Conservation (phyloP, 2,797 vertebrate genomes). For the Manis javanica region DNA sequence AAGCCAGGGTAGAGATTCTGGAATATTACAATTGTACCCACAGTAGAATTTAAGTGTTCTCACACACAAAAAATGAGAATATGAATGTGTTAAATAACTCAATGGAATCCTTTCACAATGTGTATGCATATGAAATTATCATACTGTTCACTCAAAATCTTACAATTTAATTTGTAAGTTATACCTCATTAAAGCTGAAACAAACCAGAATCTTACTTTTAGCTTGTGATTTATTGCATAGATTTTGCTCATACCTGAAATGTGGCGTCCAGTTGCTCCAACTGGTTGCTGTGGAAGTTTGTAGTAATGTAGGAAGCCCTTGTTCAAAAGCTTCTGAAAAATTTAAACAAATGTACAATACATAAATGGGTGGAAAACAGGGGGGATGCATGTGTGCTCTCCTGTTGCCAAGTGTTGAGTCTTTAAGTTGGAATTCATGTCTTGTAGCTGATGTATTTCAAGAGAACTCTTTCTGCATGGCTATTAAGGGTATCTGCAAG, state of each 20-base stretch:
- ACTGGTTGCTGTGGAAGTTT: constrained; percentile 9
- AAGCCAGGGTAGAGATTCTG: too few species aligned
- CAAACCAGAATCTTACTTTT: constrained; percentile 49
- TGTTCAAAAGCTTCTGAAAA: constrained; percentile 42
- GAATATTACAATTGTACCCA: too few species aligned
- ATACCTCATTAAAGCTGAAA: background rate
- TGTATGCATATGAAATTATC: background rate
- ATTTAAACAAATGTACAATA: constrained; percentile 21
- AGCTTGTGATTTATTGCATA: constrained; percentile 27
- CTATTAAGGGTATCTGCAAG: background rate
- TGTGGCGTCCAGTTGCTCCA: background rate
- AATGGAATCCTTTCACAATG: background rate
- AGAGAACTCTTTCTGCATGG: background rate
- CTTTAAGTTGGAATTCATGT: constrained; percentile 43
- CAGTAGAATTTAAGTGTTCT: background rate
- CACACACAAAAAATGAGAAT: background rate
- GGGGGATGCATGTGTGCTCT: background rate
- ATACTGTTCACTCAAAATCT: background rate
- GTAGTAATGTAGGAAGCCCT: constrained; percentile 24
- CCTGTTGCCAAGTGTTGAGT: constrained; percentile 8
- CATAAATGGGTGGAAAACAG: background rate
- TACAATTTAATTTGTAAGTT: background rate
- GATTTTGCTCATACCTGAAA: constrained; percentile 43
- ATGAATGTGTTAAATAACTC: background rate
- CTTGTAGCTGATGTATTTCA: constrained; percentile 19